phyloP scores from a whole-genome alignment of 2,888 invertebrate species.

The Andrena camellia region DNA sequence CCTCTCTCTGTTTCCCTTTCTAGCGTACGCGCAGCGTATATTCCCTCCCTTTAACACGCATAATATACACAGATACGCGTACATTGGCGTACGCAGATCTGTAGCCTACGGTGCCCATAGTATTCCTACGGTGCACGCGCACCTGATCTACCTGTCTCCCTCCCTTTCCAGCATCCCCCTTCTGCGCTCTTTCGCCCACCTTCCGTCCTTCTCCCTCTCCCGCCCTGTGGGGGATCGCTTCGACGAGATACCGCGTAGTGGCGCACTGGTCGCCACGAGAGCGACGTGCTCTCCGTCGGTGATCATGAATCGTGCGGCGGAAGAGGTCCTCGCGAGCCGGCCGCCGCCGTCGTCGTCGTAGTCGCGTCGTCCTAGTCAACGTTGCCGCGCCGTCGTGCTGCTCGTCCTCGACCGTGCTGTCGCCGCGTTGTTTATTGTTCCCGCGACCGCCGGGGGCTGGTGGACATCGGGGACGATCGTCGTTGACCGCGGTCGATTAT shows the following conservation, averaged over 20 bases:
- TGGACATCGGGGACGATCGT: constrained; percentile 1
- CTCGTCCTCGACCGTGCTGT: constrained; percentile 14
- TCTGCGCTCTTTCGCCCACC: constrained; percentile 29
- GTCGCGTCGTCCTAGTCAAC: constrained; percentile 56
- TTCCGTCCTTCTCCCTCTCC: constrained; percentile 51
- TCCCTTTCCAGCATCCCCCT: constrained; percentile 43
- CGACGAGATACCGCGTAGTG: constrained; percentile 62
- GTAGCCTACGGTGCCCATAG: constrained; percentile 15
- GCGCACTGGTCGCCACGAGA: constrained; percentile 69
- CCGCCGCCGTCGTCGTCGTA: constrained; percentile 57
- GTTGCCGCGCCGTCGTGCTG: constrained; percentile 33
- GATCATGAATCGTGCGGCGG: constrained; percentile 68
- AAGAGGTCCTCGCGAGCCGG: constrained; percentile 70
- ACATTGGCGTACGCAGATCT: not conserved
- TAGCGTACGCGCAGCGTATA: not conserved
- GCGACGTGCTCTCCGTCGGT: constrained; percentile 68
- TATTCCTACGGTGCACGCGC: constrained; percentile 55
- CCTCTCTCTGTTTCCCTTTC: not conserved
- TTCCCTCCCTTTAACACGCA: no score
- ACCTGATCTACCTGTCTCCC: constrained; percentile 46
- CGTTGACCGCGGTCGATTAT: constrained; percentile 41
- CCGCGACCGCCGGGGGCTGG: not conserved
- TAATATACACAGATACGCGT: no score
- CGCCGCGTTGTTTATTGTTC: constrained; percentile 4
- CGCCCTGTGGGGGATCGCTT: constrained; percentile 52